phyloP scores from a whole-genome alignment of 1,140 invertebrate species.

The Macrobrachium rosenbergii region DNA sequence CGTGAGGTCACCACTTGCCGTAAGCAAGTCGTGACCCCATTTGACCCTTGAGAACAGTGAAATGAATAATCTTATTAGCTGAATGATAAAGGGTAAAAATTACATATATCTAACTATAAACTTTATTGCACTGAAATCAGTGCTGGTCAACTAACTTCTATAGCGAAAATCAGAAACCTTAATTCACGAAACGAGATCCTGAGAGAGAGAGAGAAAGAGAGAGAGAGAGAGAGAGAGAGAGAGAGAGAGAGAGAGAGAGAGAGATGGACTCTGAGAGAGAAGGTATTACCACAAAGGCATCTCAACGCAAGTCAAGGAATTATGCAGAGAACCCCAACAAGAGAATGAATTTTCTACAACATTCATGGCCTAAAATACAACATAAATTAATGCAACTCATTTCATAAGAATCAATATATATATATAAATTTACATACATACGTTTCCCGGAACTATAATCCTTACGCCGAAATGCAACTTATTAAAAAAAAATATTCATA shows the following conservation, averaged over 20 bases:
- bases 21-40: no score
- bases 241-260: slow-evolving; percentile 23
- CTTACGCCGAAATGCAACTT: no score
- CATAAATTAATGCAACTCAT: neutral
- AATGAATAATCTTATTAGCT: no score
- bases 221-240: neutral
- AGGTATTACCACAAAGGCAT: neutral
- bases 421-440: no score
- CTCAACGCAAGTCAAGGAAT: neutral
- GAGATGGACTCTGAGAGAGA: neutral
- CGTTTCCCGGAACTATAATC: no score
- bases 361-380: neutral
- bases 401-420: no score
- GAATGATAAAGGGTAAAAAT: neutral
- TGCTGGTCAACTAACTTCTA: neutral
- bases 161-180: no score
- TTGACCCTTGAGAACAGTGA: no score
- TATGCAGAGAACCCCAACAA: neutral
- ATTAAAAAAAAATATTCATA: no score
- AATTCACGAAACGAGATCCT: no score
- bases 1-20: no score
- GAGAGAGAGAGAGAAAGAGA: slow-evolving; percentile 43
- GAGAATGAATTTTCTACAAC: neutral
- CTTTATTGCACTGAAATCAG: neutral
- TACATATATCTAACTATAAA: neutral